A percentile compares a stretch with the other conserved stretches of the same genome.
These are phyloP conservation scores for Varecia variegata DNA, from an alignment of 2,797 vertebrate genomes.

Conservation along the genomic window DNA sequence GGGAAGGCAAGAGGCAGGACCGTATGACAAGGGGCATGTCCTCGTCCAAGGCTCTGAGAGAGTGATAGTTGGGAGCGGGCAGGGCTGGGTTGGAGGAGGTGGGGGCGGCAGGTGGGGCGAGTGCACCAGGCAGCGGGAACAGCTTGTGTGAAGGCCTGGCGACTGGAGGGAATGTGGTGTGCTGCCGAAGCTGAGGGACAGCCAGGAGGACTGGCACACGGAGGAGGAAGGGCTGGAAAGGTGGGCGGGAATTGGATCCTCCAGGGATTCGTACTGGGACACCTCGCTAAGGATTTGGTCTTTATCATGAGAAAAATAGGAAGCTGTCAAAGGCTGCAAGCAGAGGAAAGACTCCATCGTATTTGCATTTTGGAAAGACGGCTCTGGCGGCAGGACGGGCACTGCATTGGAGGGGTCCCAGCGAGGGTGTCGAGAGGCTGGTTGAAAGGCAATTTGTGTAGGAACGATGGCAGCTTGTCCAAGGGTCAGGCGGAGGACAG, in stretches of 20 bases:
- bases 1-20: not conserved
- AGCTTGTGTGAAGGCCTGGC: not conserved
- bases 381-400: not conserved
- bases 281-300: not conserved
- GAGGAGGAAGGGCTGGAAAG: not conserved
- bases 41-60: not conserved
- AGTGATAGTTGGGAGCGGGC: not conserved
- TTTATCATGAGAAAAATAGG: not conserved
- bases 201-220: not conserved
- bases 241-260: rapidly evolving
- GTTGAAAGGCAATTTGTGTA: not conserved
- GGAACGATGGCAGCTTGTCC: not conserved
- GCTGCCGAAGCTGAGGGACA: not conserved
- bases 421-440: not conserved
- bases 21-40: not conserved
- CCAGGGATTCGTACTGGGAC: not conserved
- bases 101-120: not conserved
- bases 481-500: not conserved
- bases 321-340: not conserved
- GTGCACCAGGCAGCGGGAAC: not conserved
- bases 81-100: not conserved
- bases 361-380: not conserved
- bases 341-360: rapidly evolving
- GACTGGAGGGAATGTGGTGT: not conserved
- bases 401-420: not conserved